Percentiles rank a stretch among this genome's conserved stretches.
Evolutionary conservation across 1,140 invertebrate genomes (phyloP).

Genomic region (Drosophila sp.): DNA sequence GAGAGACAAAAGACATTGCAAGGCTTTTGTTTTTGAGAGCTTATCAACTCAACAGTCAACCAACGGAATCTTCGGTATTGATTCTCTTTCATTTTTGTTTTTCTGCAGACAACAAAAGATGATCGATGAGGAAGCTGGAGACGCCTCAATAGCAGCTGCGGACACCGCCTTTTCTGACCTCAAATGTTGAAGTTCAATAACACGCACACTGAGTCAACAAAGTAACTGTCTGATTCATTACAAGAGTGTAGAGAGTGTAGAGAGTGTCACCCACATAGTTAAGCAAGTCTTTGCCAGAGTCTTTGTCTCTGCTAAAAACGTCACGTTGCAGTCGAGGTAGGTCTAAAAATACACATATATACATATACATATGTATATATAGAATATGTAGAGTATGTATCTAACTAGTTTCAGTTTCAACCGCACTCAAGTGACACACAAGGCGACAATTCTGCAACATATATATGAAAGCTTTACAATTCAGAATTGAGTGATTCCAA

Average conservation of each 20-base stretch:
- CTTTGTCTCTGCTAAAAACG: not conserved
- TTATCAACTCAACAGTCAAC: slow-evolving; percentile 12
- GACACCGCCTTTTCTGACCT: not conserved
- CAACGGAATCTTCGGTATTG: not conserved
- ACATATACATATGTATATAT: slow-evolving; percentile 2
- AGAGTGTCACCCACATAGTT: slow-evolving; percentile 1
- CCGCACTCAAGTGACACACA: slow-evolving; percentile 73
- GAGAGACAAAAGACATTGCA: slow-evolving; percentile 26
- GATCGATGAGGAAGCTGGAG: slow-evolving; percentile 7
- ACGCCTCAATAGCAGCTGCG: slow-evolving; percentile 1
- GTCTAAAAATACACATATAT: too few species aligned
- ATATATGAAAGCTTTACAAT: slow-evolving; percentile 45
- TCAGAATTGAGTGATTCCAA: slow-evolving; percentile 43
- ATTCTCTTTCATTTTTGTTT: not conserved
- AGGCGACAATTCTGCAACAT: slow-evolving; percentile 44
- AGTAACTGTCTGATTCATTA: slow-evolving; percentile 5
- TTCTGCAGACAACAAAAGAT: slow-evolving; percentile 27
- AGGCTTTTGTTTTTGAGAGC: slow-evolving; percentile 9
- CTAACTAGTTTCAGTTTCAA: slow-evolving; percentile 69
- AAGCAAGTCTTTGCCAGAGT: not conserved
- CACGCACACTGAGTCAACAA: not conserved
- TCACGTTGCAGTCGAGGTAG: slow-evolving; percentile 30
- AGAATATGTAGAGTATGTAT: too few species aligned
- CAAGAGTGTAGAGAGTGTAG: not conserved
- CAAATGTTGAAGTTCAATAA: slow-evolving; percentile 39